Conservation (phyloP, 2,888 invertebrate genomes). For the Drosophila quinaria region DNA sequence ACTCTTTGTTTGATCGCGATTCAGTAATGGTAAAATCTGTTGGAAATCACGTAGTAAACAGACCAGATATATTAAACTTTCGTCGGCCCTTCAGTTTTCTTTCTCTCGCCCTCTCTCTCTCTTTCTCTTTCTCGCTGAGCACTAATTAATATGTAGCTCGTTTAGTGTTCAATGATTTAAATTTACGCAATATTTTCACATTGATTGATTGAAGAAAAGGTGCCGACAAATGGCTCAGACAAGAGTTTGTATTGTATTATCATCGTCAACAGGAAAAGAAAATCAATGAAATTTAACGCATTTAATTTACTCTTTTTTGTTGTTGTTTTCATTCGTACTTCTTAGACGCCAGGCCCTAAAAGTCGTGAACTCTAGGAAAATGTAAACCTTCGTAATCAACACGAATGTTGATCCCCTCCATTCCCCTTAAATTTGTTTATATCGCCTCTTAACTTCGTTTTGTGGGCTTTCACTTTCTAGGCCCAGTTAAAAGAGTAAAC, state of each 20-base stretch:
- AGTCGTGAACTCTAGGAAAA: conserved; percentile 31
- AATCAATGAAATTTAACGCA: conserved; percentile 55
- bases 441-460: conserved; percentile 37
- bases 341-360: not conserved
- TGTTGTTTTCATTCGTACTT: conserved; percentile 24
- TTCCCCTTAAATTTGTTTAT: conserved; percentile 33
- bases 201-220: conserved; percentile 48
- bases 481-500: conserved; percentile 46
- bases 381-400: conserved; percentile 42
- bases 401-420: conserved; percentile 23
- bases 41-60: not conserved
- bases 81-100: not conserved
- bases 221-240: conserved; percentile 48
- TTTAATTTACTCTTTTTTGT: conserved; percentile 28
- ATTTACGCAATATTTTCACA: conserved; percentile 39
- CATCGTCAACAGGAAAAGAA: conserved; percentile 30
- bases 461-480: conserved; percentile 69
- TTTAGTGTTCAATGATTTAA: conserved; percentile 35
- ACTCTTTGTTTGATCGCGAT: not conserved
- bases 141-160: conserved; percentile 54
- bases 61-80: not conserved
- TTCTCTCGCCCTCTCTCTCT: not conserved
- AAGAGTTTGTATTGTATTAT: conserved; percentile 39
- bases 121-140: not conserved
- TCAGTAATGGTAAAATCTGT: not conserved